Evolutionary conservation across 2,888 invertebrate genomes (phyloP).

Genomic region (Pristionchus japonicus): DNA sequence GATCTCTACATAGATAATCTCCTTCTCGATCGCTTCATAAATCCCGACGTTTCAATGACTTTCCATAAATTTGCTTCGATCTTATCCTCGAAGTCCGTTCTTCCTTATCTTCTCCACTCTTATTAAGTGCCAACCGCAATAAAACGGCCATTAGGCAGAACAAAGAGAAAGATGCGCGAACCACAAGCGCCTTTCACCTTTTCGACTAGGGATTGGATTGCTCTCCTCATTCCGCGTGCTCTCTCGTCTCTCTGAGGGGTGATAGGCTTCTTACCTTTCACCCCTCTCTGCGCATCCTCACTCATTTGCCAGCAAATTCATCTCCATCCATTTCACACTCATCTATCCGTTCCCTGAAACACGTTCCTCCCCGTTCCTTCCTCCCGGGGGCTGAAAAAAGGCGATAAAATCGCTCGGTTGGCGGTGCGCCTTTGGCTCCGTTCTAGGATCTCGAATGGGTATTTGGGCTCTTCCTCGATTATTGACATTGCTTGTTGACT

Average conservation of each 20-base stretch:
- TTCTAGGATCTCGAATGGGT: no score
- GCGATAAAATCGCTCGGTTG: background rate
- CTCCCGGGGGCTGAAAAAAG: no score
- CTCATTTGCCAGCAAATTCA: background rate
- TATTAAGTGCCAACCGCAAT: background rate
- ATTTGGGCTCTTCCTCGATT: background rate
- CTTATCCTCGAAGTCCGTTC: background rate
- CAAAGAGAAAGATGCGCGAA: background rate
- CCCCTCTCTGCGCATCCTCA: background rate
- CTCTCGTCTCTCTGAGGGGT: background rate
- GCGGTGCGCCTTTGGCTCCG: background rate
- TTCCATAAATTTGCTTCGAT: slow-evolving; percentile 5
- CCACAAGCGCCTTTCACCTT: background rate
- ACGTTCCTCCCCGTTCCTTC: background rate
- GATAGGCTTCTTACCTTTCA: background rate
- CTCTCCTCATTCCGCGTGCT: slow-evolving; percentile 32
- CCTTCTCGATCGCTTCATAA: no score
- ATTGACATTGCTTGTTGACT: background rate
- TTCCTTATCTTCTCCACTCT: background rate
- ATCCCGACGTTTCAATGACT: background rate
- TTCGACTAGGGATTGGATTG: background rate
- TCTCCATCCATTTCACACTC: background rate
- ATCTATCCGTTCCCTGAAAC: background rate
- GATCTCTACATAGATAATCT: no score
- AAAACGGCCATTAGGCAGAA: slow-evolving; percentile 21